Base-by-base conservation (phyloP, 2,113 vertebrate genomes). In the Neoarius graeffei region DNA sequence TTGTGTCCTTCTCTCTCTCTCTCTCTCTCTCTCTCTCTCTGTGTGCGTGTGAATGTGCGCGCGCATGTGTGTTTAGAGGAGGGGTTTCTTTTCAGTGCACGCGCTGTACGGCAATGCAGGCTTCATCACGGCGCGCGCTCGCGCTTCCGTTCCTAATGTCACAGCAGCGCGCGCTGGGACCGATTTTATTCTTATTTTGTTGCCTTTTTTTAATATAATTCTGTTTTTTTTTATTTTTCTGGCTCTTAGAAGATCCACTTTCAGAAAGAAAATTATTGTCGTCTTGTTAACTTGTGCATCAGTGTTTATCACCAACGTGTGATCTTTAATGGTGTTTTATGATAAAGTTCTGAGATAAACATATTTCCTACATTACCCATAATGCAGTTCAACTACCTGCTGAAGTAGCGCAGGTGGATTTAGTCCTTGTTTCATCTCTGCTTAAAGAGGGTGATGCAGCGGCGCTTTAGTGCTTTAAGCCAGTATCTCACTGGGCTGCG, bases 1-100 rank as follows among this genome's bases (percentile, higher is more conserved):
- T 7, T 59, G 79, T 19, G n/a, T 25, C 27, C 1, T 20, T 14
- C 27, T 57, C 4, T 85, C 23, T 54, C n/a, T 27, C 23, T 35
- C 54, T 57, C 15, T 83, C 19, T 81, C 56, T 77, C 64, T 15
- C 66, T 67, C n/a, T 69, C 11, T 15, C 1, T 69, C 35, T 73
- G 1, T 86, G 19, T 85, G 57, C 66, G 35, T 80, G 52, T 69
- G 30, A 59, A 80, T 73, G 80, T 60, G 86, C 50, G 86, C 60
- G 56, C n/a, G 85, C 54, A 50, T 85, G 88, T 82, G 87, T 85
- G 76, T 81, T 19, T 60, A 5, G 9, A 42, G 56, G 56, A 57
- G n/a, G n/a, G n/a, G 67, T 87, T 35, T 66, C 11, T 87, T 42
- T 83, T 14, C 73, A 15, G 57, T 80, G n/a, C 84, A 20, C 66